Evolutionary conservation across 2,888 invertebrate species (phyloP).

Genomic region (Drosophila infuscata): DNA sequence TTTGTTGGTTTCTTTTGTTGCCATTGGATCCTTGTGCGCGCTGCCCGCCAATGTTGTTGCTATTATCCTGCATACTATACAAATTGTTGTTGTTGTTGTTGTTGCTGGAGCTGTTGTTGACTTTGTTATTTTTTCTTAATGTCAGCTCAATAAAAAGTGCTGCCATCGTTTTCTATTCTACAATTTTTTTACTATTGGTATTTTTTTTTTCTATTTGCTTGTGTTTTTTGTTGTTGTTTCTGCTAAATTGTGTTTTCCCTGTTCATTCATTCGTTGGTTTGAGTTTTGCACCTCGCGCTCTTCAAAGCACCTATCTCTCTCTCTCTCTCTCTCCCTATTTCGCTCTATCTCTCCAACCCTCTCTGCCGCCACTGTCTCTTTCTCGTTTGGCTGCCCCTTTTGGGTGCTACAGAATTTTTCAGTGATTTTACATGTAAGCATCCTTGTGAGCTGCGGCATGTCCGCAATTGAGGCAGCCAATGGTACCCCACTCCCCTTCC

Average conservation of each 20-base stretch:
- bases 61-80: constrained; percentile 55
- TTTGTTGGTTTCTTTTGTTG: constrained; percentile 80
- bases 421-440: constrained; percentile 83
- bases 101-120: constrained; percentile 64
- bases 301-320: not conserved
- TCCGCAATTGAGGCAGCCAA: constrained; percentile 81
- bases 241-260: constrained; percentile 82
- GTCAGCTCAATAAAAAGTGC: constrained; percentile 80
- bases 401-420: constrained; percentile 64
- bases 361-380: not conserved
- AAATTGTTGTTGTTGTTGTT: constrained; percentile 42
- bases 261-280: constrained; percentile 79
- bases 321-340: not conserved
- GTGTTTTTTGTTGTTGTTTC: constrained; percentile 66
- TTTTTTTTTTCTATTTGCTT: constrained; percentile 60
- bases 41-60: constrained; percentile 60
- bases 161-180: constrained; percentile 52
- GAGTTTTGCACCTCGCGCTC: constrained; percentile 26
- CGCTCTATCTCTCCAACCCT: not conserved
- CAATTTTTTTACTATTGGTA: constrained; percentile 13
- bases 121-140: constrained; percentile 81
- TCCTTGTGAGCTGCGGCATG: constrained; percentile 82
- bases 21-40: constrained; percentile 70
- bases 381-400: constrained; percentile 17
- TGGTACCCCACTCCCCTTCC: not conserved